Evolutionary conservation across 1,140 invertebrate genomes (phyloP), one percentile per base, ranked within the genome.

Genomic region (Brachystomella parvula): DNA sequence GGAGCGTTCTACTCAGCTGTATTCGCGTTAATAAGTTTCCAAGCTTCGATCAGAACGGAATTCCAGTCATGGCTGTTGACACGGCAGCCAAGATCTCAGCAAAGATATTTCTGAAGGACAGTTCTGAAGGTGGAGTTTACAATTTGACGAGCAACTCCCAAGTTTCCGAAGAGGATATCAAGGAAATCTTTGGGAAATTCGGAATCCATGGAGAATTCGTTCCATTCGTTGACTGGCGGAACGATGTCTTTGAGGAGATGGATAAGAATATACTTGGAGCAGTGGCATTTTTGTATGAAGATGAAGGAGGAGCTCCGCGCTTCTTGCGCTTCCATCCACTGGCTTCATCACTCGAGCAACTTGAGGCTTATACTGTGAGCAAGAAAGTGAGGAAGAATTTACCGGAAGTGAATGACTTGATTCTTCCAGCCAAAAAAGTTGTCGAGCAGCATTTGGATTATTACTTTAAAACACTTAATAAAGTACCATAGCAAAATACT

Each of bases 1-100:
- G 58, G 59, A 47, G 33, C 26, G 47, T 66, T n/a, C 29, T 66
- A 1, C 26, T 66, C 56, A 17, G 59, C 1, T 66, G 65, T 30
- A 62, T 66, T 31, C 39, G 44, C 15, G n/a, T 61, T 12, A 58
- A 47, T 26, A 56, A 60, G 47, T 0, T 29, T 21, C 65, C 65
- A 17, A 1, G 59, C 29, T 9, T 66, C 33, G 29, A 60, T 24
- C 29, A 60, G 19, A 35, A 60, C 19, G 58, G 58, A 6, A 24
- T 30, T 19, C 29, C 33, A 12, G 58, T 60, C 12, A 60, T 60
- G 58, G 58, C 33, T 9, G 58, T 60, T 24, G 58, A 60, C 24
- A 31, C 24, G 6, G 58, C 58, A 9, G 58, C 58, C 30, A 32
- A 17, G 19, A 32, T 60, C 3, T 32, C 58, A 9, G 19, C 6